A percentile compares a stretch with the other conserved stretches of the same genome.
phyloP scores from a whole-genome alignment of 2,888 invertebrate species.

The Catocala nupta region DNA sequence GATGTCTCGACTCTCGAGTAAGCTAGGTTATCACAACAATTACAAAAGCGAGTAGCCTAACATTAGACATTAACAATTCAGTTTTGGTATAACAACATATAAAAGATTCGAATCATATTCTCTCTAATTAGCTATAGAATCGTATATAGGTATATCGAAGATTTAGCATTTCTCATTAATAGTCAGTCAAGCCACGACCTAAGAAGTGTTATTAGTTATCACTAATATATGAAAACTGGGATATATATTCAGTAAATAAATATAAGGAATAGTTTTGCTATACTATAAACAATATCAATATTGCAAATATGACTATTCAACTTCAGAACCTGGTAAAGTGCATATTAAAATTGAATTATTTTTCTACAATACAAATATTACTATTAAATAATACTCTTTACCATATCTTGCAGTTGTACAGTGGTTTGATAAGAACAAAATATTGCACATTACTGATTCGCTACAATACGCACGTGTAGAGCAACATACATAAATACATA shows the following conservation, averaged over 20 bases:
- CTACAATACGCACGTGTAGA: conserved; percentile 34
- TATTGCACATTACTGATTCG: conserved; percentile 45
- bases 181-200: conserved; percentile 66
- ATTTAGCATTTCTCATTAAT: conserved; percentile 59
- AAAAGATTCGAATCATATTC: conserved; percentile 77
- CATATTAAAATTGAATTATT: conserved; percentile 34
- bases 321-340: conserved; percentile 30
- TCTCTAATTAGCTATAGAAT: conserved; percentile 63
- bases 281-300: conserved; percentile 39
- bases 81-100: conserved; percentile 74
- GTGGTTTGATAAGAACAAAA: conserved; percentile 37
- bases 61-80: conserved; percentile 64
- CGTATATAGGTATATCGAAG: conserved; percentile 52
- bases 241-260: conserved; percentile 41
- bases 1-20: conserved; percentile 48
- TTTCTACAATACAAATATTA: conserved; percentile 28
- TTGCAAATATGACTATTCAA: conserved; percentile 32
- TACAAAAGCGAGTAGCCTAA: conserved; percentile 66
- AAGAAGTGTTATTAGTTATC: conserved; percentile 50
- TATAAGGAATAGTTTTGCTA: conserved; percentile 47
- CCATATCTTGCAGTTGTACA: conserved; percentile 31
- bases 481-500: conserved; percentile 35
- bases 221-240: conserved; percentile 50
- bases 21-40: conserved; percentile 69
- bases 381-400: conserved; percentile 29